phyloP scores from a whole-genome alignment of 2,113 vertebrate genomes.

The Phalacrocorax brasilianus region DNA sequence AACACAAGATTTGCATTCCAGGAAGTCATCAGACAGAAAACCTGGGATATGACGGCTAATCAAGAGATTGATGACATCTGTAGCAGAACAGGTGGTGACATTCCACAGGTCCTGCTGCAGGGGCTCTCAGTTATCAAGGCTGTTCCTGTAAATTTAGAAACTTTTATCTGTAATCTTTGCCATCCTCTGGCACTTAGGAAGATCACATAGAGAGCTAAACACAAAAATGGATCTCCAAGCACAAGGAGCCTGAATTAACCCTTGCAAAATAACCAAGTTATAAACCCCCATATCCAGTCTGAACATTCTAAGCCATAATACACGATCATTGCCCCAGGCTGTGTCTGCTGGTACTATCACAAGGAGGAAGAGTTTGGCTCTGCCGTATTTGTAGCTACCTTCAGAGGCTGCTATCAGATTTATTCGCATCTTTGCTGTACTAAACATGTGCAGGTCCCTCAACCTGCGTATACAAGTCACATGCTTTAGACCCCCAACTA shows the following conservation, averaged over 20 bases:
- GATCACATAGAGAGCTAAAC: not conserved
- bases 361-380: not conserved
- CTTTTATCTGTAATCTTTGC: not conserved
- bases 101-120: not conserved
- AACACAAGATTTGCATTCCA: not conserved
- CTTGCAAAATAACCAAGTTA: not conserved
- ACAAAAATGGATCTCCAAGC: not conserved
- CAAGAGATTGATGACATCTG: not conserved
- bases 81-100: not conserved
- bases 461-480: fast-evolving
- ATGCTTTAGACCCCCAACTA: fast-evolving
- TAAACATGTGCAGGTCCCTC: fast-evolving
- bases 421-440: not conserved
- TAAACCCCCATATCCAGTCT: not conserved
- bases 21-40: not conserved
- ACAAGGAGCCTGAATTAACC: not conserved
- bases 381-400: not conserved
- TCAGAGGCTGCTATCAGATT: not conserved
- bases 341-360: not conserved
- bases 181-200: not conserved
- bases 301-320: not conserved
- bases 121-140: not conserved
- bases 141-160: not conserved
- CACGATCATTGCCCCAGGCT: not conserved
- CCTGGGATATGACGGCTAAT: not conserved